Percentiles rank a stretch among this genome's conserved stretches.
phyloP scores from a whole-genome alignment of 2,113 vertebrate genomes.

The Manacus vitellinus region DNA sequence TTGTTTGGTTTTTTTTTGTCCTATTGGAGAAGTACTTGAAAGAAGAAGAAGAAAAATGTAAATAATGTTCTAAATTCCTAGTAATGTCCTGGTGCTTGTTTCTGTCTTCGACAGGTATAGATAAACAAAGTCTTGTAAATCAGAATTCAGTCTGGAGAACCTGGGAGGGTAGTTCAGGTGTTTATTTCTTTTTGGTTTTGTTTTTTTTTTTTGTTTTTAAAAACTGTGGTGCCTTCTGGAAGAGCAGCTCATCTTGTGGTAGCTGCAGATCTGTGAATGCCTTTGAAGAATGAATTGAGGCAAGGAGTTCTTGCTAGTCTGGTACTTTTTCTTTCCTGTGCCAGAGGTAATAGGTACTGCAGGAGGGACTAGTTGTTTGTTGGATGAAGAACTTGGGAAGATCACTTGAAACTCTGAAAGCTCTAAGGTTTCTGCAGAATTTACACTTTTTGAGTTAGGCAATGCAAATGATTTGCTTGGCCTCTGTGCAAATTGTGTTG shows the following conservation, averaged over 20 bases:
- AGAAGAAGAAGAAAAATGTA: not conserved
- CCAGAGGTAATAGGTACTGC: not conserved
- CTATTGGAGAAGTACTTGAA: not conserved
- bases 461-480: not conserved
- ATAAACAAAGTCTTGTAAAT: not conserved
- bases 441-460: not conserved
- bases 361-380: not conserved
- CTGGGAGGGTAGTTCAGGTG: not conserved
- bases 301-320: not conserved
- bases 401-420: not conserved
- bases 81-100: not conserved
- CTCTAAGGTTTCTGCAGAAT: not conserved
- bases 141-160: not conserved
- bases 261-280: not conserved
- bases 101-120: not conserved
- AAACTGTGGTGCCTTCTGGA: not conserved
- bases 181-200: not conserved
- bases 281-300: not conserved
- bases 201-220: not conserved
- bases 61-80: not conserved
- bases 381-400: not conserved
- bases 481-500: not conserved
- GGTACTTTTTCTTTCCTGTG: not conserved
- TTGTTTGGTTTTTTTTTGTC: not conserved
- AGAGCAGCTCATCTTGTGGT: not conserved